Percentiles rank a stretch among this genome's conserved stretches.
phyloP scores from a whole-genome alignment of 2,888 invertebrate species.

The Leptopilina drosophilae region DNA sequence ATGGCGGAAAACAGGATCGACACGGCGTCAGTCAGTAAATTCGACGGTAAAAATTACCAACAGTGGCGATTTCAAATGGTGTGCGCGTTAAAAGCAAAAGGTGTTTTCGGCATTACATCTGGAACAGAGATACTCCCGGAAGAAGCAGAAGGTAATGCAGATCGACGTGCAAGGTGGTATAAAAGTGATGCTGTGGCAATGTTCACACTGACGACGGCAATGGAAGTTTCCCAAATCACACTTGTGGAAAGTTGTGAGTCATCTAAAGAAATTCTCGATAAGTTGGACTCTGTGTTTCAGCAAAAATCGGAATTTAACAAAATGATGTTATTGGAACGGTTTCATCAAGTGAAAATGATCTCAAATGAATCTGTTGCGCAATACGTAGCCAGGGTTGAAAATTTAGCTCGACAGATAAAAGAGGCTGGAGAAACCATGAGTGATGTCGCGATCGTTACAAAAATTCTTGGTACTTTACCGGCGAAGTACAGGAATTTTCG shows the following conservation, averaged over 20 bases:
- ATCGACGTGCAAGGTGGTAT: too few relatives aligned
- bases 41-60: slow-evolving; percentile 46
- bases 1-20: slow-evolving; percentile 42
- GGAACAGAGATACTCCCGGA: too few relatives aligned
- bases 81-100: slow-evolving; percentile 41
- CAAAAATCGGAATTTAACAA: slow-evolving; percentile 46
- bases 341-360: slow-evolving; percentile 44
- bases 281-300: slow-evolving; percentile 45
- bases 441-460: slow-evolving; percentile 48
- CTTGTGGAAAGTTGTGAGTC: slow-evolving; percentile 44
- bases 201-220: slow-evolving; percentile 42
- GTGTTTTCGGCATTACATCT: not conserved
- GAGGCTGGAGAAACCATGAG: slow-evolving; percentile 46
- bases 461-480: slow-evolving; percentile 46
- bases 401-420: slow-evolving; percentile 44
- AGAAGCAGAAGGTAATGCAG: too few relatives aligned
- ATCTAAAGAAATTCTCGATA: slow-evolving; percentile 43
- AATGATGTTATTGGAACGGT: slow-evolving; percentile 47
- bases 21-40: slow-evolving; percentile 39
- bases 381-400: slow-evolving; percentile 46
- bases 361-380: slow-evolving; percentile 42
- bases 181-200: too few relatives aligned
- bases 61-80: slow-evolving; percentile 47
- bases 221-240: slow-evolving; percentile 46
- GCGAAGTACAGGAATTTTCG: slow-evolving; percentile 46